Evolutionary conservation across 2,888 invertebrate genomes (phyloP).

Genomic region (Andrena bucephala): DNA sequence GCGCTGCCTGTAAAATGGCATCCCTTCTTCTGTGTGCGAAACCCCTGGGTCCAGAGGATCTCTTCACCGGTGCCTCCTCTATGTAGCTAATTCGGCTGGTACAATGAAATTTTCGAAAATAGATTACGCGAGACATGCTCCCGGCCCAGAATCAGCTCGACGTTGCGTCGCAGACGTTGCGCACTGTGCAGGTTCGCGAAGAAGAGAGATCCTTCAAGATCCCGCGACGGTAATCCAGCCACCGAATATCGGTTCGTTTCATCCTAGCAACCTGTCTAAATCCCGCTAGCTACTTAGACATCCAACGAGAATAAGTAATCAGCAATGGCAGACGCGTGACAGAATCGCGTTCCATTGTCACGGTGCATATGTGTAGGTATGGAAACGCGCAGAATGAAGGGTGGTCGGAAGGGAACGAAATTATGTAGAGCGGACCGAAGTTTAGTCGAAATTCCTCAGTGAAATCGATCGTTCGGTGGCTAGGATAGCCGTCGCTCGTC

Average conservation of each 20-base stretch:
- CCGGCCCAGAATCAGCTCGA: background rate
- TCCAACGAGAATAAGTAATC: background rate
- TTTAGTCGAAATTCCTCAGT: conserved; percentile 51
- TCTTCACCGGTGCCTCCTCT: conserved; percentile 6
- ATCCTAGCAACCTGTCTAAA: background rate
- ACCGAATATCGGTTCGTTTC: background rate
- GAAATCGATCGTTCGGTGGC: conserved; percentile 58
- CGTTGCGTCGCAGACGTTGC: background rate
- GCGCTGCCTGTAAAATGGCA: conserved; percentile 40
- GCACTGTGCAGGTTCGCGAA: background rate
- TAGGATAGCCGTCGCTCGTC: conserved; percentile 25
- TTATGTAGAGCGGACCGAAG: conserved; percentile 45
- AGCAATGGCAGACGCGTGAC: conserved; percentile 2
- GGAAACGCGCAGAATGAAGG: conserved; percentile 7
- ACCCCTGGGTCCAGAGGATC: conserved; percentile 6
- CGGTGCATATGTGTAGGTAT: background rate
- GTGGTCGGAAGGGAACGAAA: conserved; percentile 39
- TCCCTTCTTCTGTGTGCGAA: background rate
- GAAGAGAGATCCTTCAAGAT: background rate
- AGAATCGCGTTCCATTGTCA: background rate
- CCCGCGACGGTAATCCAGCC: background rate
- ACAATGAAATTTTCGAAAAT: conserved; percentile 12
- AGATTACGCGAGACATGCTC: background rate
- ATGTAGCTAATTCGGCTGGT: conserved; percentile 20
- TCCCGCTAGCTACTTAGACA: background rate